These are phyloP conservation scores for Eublepharis macularius DNA, from an alignment of 2,113 vertebrate species.

Conservation along the genomic window DNA sequence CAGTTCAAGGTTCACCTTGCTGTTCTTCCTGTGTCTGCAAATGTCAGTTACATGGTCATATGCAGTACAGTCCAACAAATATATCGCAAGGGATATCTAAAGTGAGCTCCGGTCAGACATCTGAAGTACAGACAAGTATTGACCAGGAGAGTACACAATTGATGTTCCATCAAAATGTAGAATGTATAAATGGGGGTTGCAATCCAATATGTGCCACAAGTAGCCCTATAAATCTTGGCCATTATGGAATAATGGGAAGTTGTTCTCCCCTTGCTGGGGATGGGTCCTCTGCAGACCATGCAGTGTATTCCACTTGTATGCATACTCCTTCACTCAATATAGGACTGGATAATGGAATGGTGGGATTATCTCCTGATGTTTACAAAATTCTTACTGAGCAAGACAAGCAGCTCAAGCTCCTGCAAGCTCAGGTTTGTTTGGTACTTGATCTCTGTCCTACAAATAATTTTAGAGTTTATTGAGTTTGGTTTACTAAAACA, in stretches of 20 bases:
- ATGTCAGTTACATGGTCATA: conserved; percentile 64
- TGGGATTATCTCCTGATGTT: conserved; percentile 80
- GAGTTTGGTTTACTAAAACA: neutral
- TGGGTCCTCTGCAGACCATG: conserved; percentile 56
- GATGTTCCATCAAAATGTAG: conserved; percentile 55
- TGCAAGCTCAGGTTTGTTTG: conserved; percentile 90
- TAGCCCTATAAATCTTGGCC: conserved; percentile 60
- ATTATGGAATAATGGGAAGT: conserved; percentile 48
- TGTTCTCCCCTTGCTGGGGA: conserved; percentile 45
- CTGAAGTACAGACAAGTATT: conserved; percentile 50
- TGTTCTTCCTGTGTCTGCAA: conserved; percentile 70
- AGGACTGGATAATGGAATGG: conserved; percentile 69
- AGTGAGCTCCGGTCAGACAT: conserved; percentile 38
- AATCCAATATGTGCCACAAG: conserved; percentile 62
- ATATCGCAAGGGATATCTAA: conserved; percentile 70
- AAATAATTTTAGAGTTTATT: conserved; percentile 7
- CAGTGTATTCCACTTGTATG: conserved; percentile 51
- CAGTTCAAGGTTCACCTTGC: conserved; percentile 62
- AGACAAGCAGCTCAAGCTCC: conserved; percentile 89
- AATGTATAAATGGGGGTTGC: conserved; percentile 69
- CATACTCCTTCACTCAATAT: conserved; percentile 46
- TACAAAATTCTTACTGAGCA: conserved; percentile 88
- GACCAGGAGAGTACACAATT: conserved; percentile 63
- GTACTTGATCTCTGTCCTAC: neutral
- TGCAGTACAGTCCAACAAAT: conserved; percentile 65